Base-by-base conservation (phyloP, 2,888 invertebrate species). In the Lordiphosa fenestrarum region DNA sequence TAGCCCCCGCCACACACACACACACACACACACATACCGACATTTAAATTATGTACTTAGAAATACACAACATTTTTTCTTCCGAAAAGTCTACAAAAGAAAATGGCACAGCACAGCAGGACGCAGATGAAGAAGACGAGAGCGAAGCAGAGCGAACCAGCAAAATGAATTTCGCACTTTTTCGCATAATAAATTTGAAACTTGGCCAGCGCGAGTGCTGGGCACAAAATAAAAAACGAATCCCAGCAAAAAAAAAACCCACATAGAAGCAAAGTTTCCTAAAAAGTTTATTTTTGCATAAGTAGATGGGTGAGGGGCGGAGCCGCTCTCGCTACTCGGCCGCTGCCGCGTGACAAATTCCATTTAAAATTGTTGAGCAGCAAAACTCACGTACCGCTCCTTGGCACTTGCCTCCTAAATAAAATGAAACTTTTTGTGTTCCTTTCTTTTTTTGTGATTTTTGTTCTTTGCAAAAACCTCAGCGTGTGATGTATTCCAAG, bases 81-180 rank as follows among this genome's bases (percentile, higher is more conserved):
- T 30, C 30, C 10, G 46, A 78, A 66, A 78, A 82, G 69, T 78
- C 74, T 75, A 82, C 80, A 83, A 74, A 75, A 72, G 72, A 72
- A 71, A 73, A 71, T 78, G 74, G 77, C 74, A 78, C 58, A 58
- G 25, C 76, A 63, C 84, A 76, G 76, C 76, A 66, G 84, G 84
- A 72, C 66, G 64, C 44, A 55, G 62, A 68, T 51, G 53, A 53
- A 53, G 58, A 59, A 66, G 69, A 69, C 63, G 66, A 41, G 54
- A 48, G 61, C 56, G 13, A 12, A 39, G 42, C 35, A 40, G 39
- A 69, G 78, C 66, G 73, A 71, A 76, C 68, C 76, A 73, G 85
- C 80, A 84, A 88, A 87, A 88, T 87, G 87, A 87, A 86, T 87
- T 88, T 87, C 87, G 87, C 87, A 87, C 88, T 87, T 87, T 88